phyloP scores from a whole-genome alignment of 2,797 vertebrate species.

The Buphagus erythrorhynchus region DNA sequence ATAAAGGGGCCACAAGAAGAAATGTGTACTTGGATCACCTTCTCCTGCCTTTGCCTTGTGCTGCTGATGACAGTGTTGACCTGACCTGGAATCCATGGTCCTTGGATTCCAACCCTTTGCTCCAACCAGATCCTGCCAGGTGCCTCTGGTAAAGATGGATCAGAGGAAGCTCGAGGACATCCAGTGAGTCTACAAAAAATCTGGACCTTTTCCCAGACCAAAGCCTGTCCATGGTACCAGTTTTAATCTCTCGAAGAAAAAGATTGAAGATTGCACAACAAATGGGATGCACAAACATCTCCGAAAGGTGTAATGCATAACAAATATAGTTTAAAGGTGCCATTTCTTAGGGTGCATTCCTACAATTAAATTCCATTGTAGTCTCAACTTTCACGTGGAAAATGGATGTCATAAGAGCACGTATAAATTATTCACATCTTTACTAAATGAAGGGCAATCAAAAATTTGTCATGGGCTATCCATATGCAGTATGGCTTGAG shows the following conservation, averaged over 20 bases:
- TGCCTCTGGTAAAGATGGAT: not conserved
- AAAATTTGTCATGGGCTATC: constrained; percentile 71
- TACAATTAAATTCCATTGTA: constrained; percentile 52
- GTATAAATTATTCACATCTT: constrained; percentile 70
- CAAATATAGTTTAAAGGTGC: not conserved
- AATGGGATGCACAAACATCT: not conserved
- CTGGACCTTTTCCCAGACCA: not conserved
- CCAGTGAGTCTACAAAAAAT: not conserved
- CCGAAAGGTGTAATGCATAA: not conserved
- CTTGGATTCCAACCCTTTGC: not conserved
- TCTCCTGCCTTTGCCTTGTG: not conserved
- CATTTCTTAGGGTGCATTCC: constrained; percentile 24
- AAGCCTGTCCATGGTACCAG: not conserved
- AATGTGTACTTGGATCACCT: not conserved
- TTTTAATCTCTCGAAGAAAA: not conserved
- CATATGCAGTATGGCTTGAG: constrained; percentile 55
- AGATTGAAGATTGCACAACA: not conserved
- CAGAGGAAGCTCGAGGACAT: not conserved
- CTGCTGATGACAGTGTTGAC: not conserved
- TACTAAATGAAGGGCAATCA: constrained; percentile 68
- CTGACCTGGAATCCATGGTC: fast-evolving
- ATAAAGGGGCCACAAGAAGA: not conserved
- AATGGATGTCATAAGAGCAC: constrained; percentile 49
- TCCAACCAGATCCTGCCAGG: not conserved
- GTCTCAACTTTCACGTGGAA: constrained; percentile 42